Conservation (phyloP, 2,888 invertebrate genomes). For the Elegia similella region DNA sequence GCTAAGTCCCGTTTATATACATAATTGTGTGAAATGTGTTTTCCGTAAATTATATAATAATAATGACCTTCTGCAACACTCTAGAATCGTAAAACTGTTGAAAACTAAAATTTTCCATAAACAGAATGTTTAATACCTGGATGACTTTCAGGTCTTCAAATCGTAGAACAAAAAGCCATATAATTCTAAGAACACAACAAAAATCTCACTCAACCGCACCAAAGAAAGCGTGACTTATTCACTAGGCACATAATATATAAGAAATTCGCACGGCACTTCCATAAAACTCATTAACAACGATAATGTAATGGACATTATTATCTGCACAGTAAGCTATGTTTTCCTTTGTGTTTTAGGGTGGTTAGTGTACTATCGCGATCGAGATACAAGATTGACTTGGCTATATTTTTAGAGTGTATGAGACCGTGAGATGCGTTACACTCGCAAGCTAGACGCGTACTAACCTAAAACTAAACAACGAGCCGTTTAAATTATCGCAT, state of each 20-base stretch:
- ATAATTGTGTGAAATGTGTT: too few relatives aligned
- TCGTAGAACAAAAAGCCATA: not conserved
- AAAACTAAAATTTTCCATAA: too few relatives aligned
- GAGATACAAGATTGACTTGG: not conserved
- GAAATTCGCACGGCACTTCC: slow-evolving; percentile 68
- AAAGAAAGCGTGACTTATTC: slow-evolving; percentile 37
- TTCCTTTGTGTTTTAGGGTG: slow-evolving; percentile 25
- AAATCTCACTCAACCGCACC: slow-evolving; percentile 10
- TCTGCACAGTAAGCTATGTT: slow-evolving; percentile 28
- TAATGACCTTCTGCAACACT: too few relatives aligned
- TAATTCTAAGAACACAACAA: not conserved
- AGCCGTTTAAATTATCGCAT: not conserved
- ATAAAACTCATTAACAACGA: slow-evolving; percentile 60
- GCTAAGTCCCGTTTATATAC: too few relatives aligned
- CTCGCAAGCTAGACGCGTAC: slow-evolving; percentile 39
- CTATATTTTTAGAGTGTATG: slow-evolving; percentile 6
- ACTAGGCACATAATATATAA: slow-evolving; percentile 46
- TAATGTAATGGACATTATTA: slow-evolving; percentile 30
- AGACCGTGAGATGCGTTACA: slow-evolving; percentile 52
- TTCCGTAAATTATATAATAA: too few relatives aligned
- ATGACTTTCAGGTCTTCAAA: too few relatives aligned
- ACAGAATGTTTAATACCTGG: too few relatives aligned
- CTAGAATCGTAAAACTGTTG: too few relatives aligned
- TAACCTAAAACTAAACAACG: slow-evolving; percentile 11
- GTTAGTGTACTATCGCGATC: not conserved